Conservation (phyloP, 2,888 invertebrate genomes). For the Cantharis nigra region DNA sequence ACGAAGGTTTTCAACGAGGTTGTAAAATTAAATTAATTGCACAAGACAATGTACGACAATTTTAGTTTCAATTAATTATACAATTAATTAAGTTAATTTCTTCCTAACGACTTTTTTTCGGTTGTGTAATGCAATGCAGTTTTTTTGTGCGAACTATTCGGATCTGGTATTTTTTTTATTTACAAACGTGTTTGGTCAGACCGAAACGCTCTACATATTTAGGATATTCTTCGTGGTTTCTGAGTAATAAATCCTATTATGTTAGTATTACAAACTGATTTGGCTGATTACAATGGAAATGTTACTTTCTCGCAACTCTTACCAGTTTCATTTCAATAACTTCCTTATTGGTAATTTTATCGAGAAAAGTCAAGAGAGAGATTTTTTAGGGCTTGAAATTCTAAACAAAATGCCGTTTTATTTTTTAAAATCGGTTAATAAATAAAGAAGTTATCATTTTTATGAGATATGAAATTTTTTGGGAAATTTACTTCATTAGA, state of each 20-base stretch:
- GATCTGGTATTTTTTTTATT: background rate
- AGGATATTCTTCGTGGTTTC: background rate
- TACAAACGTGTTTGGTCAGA: background rate
- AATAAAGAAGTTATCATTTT: background rate
- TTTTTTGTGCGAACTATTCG: background rate
- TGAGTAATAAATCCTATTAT: background rate
- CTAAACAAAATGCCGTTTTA: background rate
- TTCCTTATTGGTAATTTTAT: background rate
- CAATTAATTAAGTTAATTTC: background rate
- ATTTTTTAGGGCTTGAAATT: background rate
- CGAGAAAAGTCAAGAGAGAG: background rate
- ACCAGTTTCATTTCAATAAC: background rate
- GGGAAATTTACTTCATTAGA: too few relatives aligned
- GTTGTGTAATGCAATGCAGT: background rate
- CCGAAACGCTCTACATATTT: background rate
- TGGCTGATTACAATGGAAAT: background rate
- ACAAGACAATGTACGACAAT: background rate
- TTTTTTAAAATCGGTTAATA: background rate
- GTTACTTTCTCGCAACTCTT: background rate
- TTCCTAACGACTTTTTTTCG: background rate
- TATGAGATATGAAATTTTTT: too few relatives aligned
- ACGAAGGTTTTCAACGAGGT: background rate
- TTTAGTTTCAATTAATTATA: background rate
- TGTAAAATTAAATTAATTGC: background rate
- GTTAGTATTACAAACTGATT: background rate